Evolutionary conservation across 1,140 invertebrate genomes (phyloP).

Genomic region (Tribolium madens): DNA sequence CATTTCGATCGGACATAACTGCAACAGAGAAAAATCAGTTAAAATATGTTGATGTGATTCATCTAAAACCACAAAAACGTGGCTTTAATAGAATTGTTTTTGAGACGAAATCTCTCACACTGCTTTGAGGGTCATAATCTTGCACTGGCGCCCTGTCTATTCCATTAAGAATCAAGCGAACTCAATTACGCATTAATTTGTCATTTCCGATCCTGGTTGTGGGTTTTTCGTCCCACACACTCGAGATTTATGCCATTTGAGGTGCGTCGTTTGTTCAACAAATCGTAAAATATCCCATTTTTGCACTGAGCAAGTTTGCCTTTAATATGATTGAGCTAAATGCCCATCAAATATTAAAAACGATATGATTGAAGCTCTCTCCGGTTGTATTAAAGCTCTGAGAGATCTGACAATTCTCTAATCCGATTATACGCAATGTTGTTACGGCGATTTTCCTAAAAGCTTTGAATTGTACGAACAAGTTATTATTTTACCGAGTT

Average conservation of each 20-base stretch:
- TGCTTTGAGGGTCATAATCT: slow-evolving; percentile 20
- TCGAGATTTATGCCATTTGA: background rate
- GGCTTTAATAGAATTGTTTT: slow-evolving; percentile 31
- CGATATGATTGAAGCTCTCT: slow-evolving; percentile 27
- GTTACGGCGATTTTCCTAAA: slow-evolving; percentile 27
- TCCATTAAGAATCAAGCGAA: slow-evolving; percentile 28
- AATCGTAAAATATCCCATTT: background rate
- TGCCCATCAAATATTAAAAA: slow-evolving; percentile 13
- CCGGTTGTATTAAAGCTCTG: slow-evolving; percentile 20
- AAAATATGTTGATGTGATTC: slow-evolving; percentile 5
- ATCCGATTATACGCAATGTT: slow-evolving; percentile 18
- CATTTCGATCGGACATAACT: slow-evolving; percentile 45
- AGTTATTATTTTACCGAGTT: slow-evolving; percentile 13
- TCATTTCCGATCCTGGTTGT: slow-evolving; percentile 26
- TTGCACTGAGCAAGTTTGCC: background rate
- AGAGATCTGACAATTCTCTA: background rate
- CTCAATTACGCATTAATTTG: slow-evolving; percentile 35
- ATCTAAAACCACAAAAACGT: slow-evolving; percentile 18
- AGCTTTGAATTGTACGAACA: slow-evolving; percentile 4
- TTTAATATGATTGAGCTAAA: background rate
- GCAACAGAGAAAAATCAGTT: slow-evolving; percentile 54
- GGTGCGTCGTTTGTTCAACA: background rate
- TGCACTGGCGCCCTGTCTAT: slow-evolving; percentile 31
- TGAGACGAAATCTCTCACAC: slow-evolving; percentile 20
- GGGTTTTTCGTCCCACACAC: slow-evolving; percentile 8